Percentiles rank a stretch among this genome's conserved stretches.
Conservation (phyloP, 2,113 vertebrate genomes). For the Pitta sordida region DNA sequence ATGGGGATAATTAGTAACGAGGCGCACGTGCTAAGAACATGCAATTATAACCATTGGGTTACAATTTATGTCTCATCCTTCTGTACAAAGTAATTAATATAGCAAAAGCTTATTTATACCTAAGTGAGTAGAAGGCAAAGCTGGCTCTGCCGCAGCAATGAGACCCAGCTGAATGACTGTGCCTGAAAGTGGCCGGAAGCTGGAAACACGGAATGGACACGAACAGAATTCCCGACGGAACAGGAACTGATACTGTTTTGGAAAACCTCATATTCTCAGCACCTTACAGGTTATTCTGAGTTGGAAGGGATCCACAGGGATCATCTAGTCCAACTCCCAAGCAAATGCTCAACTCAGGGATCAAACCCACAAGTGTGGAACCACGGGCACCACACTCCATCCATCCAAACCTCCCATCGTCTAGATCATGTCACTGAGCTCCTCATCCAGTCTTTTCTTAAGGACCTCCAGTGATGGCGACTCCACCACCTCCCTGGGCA, state of each 20-base stretch:
- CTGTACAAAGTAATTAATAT: conserved; percentile 56
- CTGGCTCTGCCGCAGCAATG: not conserved
- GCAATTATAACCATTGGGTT: conserved; percentile 55
- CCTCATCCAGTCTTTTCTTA: no score
- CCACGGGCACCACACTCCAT: no score
- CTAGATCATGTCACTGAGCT: no score
- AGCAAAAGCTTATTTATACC: conserved; percentile 25
- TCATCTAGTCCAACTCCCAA: no score
- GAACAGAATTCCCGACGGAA: not conserved
- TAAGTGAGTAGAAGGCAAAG: conserved; percentile 31
- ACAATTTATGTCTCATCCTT: conserved; percentile 60
- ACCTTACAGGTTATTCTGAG: no score
- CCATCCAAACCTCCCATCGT: no score
- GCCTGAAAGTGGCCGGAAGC: not conserved
- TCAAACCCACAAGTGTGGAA: no score
- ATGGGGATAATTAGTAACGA: conserved; percentile 54
- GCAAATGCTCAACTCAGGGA: no score
- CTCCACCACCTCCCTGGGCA: no score
- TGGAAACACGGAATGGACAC: not conserved
- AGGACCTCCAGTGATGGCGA: no score
- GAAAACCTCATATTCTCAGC: not conserved
- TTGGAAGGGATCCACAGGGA: no score
- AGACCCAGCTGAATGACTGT: not conserved
- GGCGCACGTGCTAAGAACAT: conserved; percentile 38
- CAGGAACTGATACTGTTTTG: not conserved